Conservation (phyloP, 1,140 invertebrate species). For the Drosophila obscura region DNA sequence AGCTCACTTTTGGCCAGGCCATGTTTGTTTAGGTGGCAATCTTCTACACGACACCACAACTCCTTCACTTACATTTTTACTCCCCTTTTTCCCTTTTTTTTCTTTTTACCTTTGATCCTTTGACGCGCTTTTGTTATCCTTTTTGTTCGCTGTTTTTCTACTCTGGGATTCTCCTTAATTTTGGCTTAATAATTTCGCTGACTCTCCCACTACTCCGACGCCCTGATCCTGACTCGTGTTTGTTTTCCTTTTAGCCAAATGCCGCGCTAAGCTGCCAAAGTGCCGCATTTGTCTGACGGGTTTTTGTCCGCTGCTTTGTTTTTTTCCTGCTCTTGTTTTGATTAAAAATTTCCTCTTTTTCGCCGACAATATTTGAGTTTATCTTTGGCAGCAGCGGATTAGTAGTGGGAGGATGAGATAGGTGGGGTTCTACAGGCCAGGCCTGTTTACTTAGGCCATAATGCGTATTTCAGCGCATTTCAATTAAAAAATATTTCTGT, state of each 20-base stretch:
- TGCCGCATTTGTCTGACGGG: slow-evolving; percentile 67
- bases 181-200: slow-evolving; percentile 65
- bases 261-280: slow-evolving; percentile 73
- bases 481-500: slow-evolving; percentile 69
- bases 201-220: slow-evolving; percentile 28
- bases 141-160: slow-evolving; percentile 26
- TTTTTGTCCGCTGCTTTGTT: slow-evolving; percentile 14
- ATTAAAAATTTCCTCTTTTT: slow-evolving; percentile 67
- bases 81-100: slow-evolving; percentile 26
- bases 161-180: slow-evolving; percentile 64
- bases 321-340: slow-evolving; percentile 54
- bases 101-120: slow-evolving; percentile 74
- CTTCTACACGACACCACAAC: slow-evolving; percentile 11
- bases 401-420: slow-evolving; percentile 50
- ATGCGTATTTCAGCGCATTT: slow-evolving; percentile 65
- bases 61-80: background rate
- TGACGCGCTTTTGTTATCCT: slow-evolving; percentile 74
- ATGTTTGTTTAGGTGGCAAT: slow-evolving; percentile 64
- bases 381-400: slow-evolving; percentile 71
- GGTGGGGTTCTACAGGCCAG: background rate
- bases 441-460: slow-evolving; percentile 76
- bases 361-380: slow-evolving; percentile 55
- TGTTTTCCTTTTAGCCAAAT: slow-evolving; percentile 71
- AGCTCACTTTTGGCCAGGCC: slow-evolving; percentile 35
- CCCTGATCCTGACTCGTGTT: slow-evolving; percentile 45